These are phyloP conservation scores for Pristionchus exspectatus DNA, from an alignment of 2,888 invertebrate species.

Conservation along the genomic window DNA sequence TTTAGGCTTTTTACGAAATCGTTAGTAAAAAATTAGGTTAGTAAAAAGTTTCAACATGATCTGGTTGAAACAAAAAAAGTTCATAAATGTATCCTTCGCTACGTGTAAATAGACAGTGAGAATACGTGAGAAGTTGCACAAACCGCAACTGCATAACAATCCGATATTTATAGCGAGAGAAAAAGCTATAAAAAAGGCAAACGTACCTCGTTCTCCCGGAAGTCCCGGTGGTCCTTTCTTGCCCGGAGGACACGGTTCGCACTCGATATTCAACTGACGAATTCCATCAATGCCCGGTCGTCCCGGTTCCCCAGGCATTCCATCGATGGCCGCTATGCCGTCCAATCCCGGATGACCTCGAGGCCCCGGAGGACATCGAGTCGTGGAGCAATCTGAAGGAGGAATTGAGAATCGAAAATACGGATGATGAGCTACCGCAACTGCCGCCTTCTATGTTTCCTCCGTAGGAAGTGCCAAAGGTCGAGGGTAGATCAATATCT, in stretches of 20 bases:
- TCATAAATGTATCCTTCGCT: no score
- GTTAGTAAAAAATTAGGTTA: no score
- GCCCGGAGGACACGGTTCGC: slow-evolving; percentile 55
- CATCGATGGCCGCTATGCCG: slow-evolving; percentile 63
- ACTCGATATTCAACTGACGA: background rate
- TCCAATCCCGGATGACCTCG: slow-evolving; percentile 65
- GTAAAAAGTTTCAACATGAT: no score
- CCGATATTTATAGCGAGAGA: background rate
- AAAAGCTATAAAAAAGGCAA: background rate
- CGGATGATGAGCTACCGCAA: background rate
- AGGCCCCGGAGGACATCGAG: slow-evolving; percentile 66
- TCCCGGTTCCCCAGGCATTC: slow-evolving; percentile 56
- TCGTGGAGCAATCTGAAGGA: slow-evolving; percentile 62
- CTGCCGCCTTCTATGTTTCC: background rate
- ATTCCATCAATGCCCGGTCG: slow-evolving; percentile 53
- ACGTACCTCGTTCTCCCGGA: slow-evolving; percentile 51
- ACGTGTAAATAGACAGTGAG: no score
- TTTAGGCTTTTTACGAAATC: no score
- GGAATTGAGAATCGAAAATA: background rate
- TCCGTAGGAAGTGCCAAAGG: slow-evolving; percentile 17
- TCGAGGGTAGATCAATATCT: background rate
- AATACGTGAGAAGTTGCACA: background rate
- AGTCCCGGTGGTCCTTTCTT: slow-evolving; percentile 55
- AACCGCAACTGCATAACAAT: background rate
- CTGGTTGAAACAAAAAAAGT: no score